Conservation (phyloP, 2,888 invertebrate genomes). For the Byasa hedistus region DNA sequence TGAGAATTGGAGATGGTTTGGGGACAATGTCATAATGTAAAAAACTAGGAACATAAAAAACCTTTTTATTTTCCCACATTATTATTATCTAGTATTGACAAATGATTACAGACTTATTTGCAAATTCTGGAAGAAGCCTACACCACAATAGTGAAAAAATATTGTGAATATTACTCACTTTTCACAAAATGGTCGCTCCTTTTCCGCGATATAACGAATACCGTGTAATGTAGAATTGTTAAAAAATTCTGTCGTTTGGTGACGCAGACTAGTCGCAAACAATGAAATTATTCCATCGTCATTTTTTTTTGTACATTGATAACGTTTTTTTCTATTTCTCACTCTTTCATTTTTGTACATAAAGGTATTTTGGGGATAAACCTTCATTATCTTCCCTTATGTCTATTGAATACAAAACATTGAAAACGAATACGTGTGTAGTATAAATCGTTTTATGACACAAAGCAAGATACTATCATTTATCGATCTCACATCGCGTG, state of each 20-base stretch:
- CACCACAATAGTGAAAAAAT: neutral
- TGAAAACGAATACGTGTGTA: neutral
- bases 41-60: neutral
- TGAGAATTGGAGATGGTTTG: too few species aligned
- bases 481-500: conserved; percentile 60
- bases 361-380: conserved; percentile 52
- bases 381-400: conserved; percentile 52
- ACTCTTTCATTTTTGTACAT: conserved; percentile 39
- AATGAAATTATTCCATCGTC: conserved; percentile 60
- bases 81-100: neutral
- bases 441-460: conserved; percentile 44
- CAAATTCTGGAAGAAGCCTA: neutral
- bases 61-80: neutral
- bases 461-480: conserved; percentile 52
- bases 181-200: conserved; percentile 86
- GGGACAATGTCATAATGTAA: too few species aligned
- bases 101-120: neutral
- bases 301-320: conserved; percentile 37
- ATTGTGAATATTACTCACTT: conserved; percentile 79
- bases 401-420: neutral
- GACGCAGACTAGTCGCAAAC: conserved; percentile 82
- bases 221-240: conserved; percentile 89
- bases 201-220: conserved; percentile 88
- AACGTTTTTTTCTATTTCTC: conserved; percentile 32
- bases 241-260: conserved; percentile 87